A percentile compares a stretch with the other conserved stretches of the same genome.
These are phyloP conservation scores for Boloria selene DNA, from an alignment of 2,888 invertebrate genomes.

Conservation along the genomic window DNA sequence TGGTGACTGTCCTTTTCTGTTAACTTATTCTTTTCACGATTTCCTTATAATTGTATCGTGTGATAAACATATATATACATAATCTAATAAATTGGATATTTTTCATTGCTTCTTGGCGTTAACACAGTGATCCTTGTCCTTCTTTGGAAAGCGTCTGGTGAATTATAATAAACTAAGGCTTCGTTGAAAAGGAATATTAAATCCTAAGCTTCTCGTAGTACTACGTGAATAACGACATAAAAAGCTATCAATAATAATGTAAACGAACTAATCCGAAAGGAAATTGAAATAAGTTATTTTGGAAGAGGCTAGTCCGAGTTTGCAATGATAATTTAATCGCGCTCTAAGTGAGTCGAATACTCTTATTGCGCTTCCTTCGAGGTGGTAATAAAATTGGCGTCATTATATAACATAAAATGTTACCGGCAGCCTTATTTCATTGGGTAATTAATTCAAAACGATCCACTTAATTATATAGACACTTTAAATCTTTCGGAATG, in stretches of 20 bases:
- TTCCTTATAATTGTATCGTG: too few relatives aligned
- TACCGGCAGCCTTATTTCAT: constrained; percentile 54
- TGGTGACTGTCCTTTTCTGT: constrained; percentile 15
- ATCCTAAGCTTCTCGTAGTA: background rate
- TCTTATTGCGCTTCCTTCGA: constrained; percentile 61
- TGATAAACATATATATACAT: too few relatives aligned
- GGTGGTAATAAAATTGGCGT: constrained; percentile 49
- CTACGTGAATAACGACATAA: constrained; percentile 19
- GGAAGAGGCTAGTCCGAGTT: constrained; percentile 59
- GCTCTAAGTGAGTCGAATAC: constrained; percentile 54
- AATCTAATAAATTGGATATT: too few relatives aligned
- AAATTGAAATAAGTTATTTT: constrained; percentile 38
- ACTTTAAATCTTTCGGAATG: constrained; percentile 14
- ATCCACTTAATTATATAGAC: constrained; percentile 25
- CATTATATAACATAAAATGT: constrained; percentile 54
- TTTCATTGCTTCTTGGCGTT: too few relatives aligned
- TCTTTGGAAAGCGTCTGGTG: too few relatives aligned
- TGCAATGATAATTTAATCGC: constrained; percentile 80
- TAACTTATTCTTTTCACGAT: too few relatives aligned
- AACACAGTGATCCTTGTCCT: too few relatives aligned
- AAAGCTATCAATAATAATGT: constrained; percentile 29
- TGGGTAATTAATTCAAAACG: constrained; percentile 36
- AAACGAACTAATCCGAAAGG: constrained; percentile 37
- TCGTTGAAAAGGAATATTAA: too few relatives aligned
- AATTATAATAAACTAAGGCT: too few relatives aligned